Evolutionary conservation across 2,888 invertebrate genomes (phyloP).

Genomic region (Callinectes sapidus): DNA sequence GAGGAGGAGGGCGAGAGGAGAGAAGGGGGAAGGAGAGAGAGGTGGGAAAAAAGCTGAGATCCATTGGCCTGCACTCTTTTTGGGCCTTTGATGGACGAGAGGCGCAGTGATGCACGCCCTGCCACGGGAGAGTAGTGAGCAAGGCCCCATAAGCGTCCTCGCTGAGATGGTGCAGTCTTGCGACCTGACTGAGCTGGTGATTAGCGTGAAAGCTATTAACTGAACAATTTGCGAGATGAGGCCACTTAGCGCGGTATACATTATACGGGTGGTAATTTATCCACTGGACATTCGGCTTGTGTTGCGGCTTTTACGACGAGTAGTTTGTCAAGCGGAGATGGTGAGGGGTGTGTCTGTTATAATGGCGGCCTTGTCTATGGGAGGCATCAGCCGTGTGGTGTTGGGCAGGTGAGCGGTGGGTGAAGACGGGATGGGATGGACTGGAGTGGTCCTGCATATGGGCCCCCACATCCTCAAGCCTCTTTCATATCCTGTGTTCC

Average conservation of each 20-base stretch:
- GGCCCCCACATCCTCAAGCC: not conserved
- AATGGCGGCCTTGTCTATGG: slow-evolving; percentile 42
- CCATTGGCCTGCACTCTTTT: slow-evolving; percentile 28
- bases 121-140: slow-evolving; percentile 15
- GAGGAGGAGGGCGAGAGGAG: not conserved
- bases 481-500: not conserved
- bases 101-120: slow-evolving; percentile 36
- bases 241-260: slow-evolving; percentile 47
- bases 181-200: slow-evolving; percentile 39
- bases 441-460: not conserved
- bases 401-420: not conserved
- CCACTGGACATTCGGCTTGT: slow-evolving; percentile 28
- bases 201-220: slow-evolving; percentile 45
- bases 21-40: not conserved
- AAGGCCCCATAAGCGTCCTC: slow-evolving; percentile 29
- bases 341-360: slow-evolving; percentile 28
- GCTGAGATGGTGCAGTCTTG: slow-evolving; percentile 21
- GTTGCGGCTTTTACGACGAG: slow-evolving; percentile 46
- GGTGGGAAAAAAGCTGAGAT: not conserved
- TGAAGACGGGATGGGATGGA: not conserved
- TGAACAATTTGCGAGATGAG: slow-evolving; percentile 46
- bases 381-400: not conserved
- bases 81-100: slow-evolving; percentile 27
- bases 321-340: slow-evolving; percentile 46
- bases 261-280: slow-evolving; percentile 49